phyloP scores from a whole-genome alignment of 2,113 vertebrate species.

The Psittacara wagleri region DNA sequence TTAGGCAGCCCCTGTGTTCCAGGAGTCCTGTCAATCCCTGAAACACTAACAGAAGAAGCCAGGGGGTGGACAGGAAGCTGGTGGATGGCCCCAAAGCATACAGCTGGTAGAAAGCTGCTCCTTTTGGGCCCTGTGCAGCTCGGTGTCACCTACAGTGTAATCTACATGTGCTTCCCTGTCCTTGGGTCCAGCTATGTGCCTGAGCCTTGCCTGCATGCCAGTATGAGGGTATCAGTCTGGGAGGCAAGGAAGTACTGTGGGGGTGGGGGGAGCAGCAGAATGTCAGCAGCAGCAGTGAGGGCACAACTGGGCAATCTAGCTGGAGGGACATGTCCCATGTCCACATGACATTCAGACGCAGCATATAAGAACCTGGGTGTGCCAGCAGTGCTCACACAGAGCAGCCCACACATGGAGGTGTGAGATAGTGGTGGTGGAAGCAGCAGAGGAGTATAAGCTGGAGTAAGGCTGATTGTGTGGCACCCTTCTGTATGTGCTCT shows the following conservation, averaged over 20 bases:
- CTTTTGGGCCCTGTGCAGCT: neutral
- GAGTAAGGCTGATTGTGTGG: neutral
- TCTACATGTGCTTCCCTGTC: accelerated
- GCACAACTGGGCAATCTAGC: neutral
- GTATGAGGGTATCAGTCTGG: neutral
- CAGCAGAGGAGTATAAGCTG: neutral
- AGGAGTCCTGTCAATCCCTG: neutral
- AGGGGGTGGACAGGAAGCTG: neutral
- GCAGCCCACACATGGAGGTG: neutral
- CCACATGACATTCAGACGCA: neutral
- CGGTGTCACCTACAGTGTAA: neutral
- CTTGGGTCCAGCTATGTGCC: accelerated
- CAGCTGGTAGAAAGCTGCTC: neutral
- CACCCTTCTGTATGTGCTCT: neutral
- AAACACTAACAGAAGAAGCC: neutral
- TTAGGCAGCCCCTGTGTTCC: neutral
- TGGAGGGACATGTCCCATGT: neutral
- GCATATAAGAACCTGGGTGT: neutral
- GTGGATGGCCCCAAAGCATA: neutral
- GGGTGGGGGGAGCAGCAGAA: neutral
- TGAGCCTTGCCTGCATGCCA: neutral
- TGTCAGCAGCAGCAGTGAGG: neutral
- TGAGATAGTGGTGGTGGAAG: neutral
- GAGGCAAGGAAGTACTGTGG: neutral
- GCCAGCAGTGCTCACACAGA: accelerated